phyloP scores from a whole-genome alignment of 2,797 vertebrate genomes.

The Tenualosa ilisha region DNA sequence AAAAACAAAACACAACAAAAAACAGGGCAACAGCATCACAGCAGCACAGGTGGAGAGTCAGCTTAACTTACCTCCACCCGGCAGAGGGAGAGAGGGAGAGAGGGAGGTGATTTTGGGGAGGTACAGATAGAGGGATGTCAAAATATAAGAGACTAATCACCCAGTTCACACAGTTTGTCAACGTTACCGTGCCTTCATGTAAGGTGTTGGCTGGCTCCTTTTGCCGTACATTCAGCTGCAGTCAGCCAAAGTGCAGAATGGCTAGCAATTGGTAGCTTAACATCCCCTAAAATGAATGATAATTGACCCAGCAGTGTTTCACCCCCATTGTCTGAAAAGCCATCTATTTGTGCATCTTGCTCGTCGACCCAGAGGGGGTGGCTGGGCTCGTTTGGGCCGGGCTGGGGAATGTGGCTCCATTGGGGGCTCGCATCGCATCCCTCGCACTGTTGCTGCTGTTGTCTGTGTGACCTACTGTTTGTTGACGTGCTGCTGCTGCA shows the following conservation, averaged over 20 bases:
- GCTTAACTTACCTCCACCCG: conserved; percentile 48
- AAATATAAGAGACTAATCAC: not conserved
- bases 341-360: not conserved
- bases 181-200: not conserved
- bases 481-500: conserved; percentile 60
- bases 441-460: conserved; percentile 67
- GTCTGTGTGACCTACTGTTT: conserved; percentile 60
- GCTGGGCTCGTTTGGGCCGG: not conserved
- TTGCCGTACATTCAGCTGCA: not conserved
- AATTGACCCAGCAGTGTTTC: not conserved
- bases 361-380: not conserved
- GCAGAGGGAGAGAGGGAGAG: conserved; percentile 25
- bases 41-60: conserved; percentile 46
- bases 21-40: conserved; percentile 46
- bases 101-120: not conserved
- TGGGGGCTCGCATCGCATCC: conserved; percentile 10
- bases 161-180: conserved; percentile 14
- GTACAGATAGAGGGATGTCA: not conserved
- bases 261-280: not conserved
- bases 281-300: not conserved
- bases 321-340: not conserved
- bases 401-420: too few species aligned
- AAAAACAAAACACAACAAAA: not conserved
- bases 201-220: not conserved
- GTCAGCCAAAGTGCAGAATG: not conserved